Evolutionary conservation across 2,113 vertebrate genomes (phyloP).

Genomic region (Nycticryphes semicollaris): DNA sequence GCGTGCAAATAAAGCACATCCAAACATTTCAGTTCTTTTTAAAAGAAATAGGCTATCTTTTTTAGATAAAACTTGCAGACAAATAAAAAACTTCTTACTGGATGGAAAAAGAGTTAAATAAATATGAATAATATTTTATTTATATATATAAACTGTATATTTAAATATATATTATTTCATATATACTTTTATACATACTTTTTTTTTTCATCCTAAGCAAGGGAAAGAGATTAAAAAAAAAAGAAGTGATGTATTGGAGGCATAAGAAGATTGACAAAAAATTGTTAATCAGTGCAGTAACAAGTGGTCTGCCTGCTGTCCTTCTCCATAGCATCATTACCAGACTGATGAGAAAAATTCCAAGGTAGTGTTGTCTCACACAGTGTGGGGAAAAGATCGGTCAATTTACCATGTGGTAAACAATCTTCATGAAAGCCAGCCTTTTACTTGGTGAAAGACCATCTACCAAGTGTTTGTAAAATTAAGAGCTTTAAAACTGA

Average conservation of each 20-base stretch:
- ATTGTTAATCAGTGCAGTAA: not conserved
- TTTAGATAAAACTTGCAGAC: not conserved
- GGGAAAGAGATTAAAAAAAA: not conserved
- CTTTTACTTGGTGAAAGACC: not conserved
- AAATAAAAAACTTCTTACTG: not conserved
- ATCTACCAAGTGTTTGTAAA: not conserved
- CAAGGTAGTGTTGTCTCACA: not conserved
- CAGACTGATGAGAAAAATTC: not conserved
- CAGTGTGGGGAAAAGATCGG: not conserved
- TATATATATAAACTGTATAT: not conserved
- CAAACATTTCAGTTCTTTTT: not conserved
- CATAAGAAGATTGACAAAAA: not conserved
- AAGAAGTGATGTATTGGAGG: not conserved
- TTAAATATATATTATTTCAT: not conserved
- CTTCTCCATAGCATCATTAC: not conserved
- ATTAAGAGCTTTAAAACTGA: not conserved
- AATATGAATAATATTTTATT: not conserved
- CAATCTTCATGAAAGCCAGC: not conserved
- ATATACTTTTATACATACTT: not conserved
- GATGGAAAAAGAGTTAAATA: not conserved
- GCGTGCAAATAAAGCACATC: rapidly evolving
- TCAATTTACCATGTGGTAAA: not conserved
- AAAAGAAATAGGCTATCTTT: rapidly evolving
- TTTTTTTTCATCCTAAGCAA: not conserved
- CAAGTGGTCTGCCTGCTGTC: not conserved